Evolutionary conservation across 1,140 invertebrate species (phyloP), one percentile per base, ranked within the genome.

Genomic region (Oncopeltus fasciatus): DNA sequence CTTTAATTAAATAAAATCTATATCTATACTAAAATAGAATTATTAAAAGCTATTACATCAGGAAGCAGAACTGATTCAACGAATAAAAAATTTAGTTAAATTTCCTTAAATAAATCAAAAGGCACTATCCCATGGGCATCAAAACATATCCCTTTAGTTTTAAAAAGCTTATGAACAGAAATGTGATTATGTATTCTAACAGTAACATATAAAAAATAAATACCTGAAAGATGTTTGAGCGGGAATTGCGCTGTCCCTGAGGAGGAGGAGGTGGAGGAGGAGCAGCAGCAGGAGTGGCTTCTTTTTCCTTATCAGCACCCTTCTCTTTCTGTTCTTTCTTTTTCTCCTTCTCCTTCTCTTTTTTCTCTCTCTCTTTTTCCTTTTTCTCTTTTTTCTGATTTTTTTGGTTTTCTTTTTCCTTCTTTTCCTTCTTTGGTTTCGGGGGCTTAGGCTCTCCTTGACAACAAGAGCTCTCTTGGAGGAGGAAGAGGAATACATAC

Each of bases 401-500:
- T 26, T 74, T 71, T 51, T 77, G 77, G 29, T 77, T 74, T 64
- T 77, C 76, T 65, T 75, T 78, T 72, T 77, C 62, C 61, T 75
- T 68, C 51, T 70, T 72, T 62, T 73, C 74, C 60, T 68, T 80
- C 70, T 82, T 81, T 70, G 82, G 81, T 74, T 86, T 85, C 46
- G 81, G 77, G 71, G 88, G 83, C 69, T 84, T 83, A 64, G 86
- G 82, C 59, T 83, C 82, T 64, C 78, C 79, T 60, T 81, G 82
- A 74, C 87, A 89, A 74, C 87, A 89, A 63, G 86, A 81, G 76
- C 87, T 87, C 74, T 93, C 90, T 80, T 92, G 89, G 61, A 98
- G 83, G 62, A 98, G 80, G 80, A 95, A 97, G 75, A 91, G 90
- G 80, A 96, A 96, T 51, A 96, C 91, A 76, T 97, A 98, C 66